A percentile compares a stretch with the other conserved stretches of the same genome.
phyloP scores from a whole-genome alignment of 2,888 invertebrate genomes.

The Drosophila affinis region DNA sequence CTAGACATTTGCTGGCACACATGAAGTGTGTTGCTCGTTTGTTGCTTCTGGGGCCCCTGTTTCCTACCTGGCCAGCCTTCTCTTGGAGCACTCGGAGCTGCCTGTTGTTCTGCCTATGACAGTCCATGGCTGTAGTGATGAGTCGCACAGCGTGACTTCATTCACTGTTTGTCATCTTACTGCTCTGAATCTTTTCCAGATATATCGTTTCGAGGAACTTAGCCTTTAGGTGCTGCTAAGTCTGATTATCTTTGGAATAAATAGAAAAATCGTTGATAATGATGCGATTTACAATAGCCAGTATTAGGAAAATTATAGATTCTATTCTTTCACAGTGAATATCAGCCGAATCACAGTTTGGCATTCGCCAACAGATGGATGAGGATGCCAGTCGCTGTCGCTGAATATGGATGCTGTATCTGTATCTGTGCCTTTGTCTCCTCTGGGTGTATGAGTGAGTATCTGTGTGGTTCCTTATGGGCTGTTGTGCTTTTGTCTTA shows the following conservation, averaged over 20 bases:
- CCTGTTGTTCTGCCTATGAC: constrained; percentile 7
- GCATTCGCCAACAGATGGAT: background rate
- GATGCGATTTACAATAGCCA: no score
- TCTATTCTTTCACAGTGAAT: background rate
- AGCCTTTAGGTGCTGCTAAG: no score
- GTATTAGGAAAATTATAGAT: no score
- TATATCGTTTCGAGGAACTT: no score
- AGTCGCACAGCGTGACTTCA: constrained; percentile 23
- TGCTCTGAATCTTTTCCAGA: no score
- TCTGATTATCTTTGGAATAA: background rate
- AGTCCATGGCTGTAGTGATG: constrained; percentile 26
- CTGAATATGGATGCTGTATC: no score
- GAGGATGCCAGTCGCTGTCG: background rate
- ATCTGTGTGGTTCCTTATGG: background rate
- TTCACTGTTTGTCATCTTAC: background rate
- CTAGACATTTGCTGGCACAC: constrained; percentile 49
- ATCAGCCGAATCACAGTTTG: background rate
- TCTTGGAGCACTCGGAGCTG: background rate
- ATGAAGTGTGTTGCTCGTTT: constrained; percentile 42
- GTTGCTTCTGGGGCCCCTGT: constrained; percentile 11
- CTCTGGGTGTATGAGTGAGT: background rate
- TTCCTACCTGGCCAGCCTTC: constrained; percentile 8
- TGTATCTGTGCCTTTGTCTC: background rate
- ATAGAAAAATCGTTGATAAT: no score
- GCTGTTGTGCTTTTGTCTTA: constrained; percentile 54